Percentiles rank a stretch among this genome's conserved stretches.
Evolutionary conservation across 2,888 invertebrate genomes (phyloP).

Genomic region (Steinernema scapterisci): DNA sequence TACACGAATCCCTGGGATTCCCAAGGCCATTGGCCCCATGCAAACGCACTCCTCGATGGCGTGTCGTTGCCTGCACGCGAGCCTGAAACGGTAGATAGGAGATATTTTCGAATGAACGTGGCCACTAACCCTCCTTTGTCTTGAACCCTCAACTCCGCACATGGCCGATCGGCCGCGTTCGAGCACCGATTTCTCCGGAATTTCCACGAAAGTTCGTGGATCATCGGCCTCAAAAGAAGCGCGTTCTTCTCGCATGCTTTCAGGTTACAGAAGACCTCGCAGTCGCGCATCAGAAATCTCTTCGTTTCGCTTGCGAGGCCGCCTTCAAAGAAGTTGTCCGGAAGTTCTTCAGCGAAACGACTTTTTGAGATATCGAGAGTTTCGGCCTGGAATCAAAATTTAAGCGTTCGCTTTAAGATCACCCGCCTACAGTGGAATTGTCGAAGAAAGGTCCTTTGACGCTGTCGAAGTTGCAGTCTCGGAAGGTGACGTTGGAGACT

Average conservation of each 20-base stretch:
- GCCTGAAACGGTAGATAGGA: not conserved
- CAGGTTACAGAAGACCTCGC: constrained; percentile 35
- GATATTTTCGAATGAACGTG: not conserved
- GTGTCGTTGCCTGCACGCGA: constrained; percentile 38
- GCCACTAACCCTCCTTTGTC: not conserved
- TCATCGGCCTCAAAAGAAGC: constrained; percentile 40
- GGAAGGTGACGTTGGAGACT: not conserved
- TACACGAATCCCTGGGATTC: constrained; percentile 1
- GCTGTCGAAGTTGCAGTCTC: not conserved
- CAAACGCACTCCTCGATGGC: constrained; percentile 47
- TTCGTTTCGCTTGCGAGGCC: constrained; percentile 34
- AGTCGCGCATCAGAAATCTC: constrained; percentile 35
- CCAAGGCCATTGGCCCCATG: constrained; percentile 23
- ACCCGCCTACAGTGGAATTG: not conserved
- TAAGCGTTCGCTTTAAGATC: not conserved
- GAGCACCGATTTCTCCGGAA: constrained; percentile 44
- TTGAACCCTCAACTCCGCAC: constrained; percentile 1
- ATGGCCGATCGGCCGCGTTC: constrained; percentile 5
- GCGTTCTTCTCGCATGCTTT: constrained; percentile 42
- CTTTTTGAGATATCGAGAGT: constrained; percentile 35
- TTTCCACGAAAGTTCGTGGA: constrained; percentile 43
- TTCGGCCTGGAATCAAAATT: constrained; percentile 35
- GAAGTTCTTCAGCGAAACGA: constrained; percentile 33
- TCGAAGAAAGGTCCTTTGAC: not conserved
- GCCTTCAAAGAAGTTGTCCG: constrained; percentile 33